Base-by-base conservation (phyloP, 2,113 vertebrate species). In the Bufo bufo region DNA sequence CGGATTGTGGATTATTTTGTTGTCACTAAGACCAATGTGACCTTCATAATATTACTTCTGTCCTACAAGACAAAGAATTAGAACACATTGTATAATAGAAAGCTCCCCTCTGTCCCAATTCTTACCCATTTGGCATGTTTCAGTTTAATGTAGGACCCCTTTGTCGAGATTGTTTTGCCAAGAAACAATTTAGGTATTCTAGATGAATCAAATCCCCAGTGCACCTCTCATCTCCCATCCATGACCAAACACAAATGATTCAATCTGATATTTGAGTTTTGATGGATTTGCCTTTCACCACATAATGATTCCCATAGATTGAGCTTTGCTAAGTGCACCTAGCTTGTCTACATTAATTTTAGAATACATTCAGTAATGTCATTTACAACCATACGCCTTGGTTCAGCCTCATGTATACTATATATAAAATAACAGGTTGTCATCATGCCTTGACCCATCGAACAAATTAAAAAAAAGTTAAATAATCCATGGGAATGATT, bases 221-320 rank as follows among this genome's bases (percentile, higher is more conserved):
- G 56, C 23, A 10, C 3, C 56, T 6, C 33, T 59, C 52, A 12
- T 63, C 45, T 63, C 45, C n/a, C 79, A 81, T 61, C 79, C 79
- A 81, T 61, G 79, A 47, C 56, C 58, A 45, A 61, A 11, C 33
- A 69, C 49, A 69, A 84, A 84, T 71, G 49, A 84, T n/a, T 71
- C 63, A 54, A 84, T 56, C 63, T 33, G 52, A 84, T 71, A 49
- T 54, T 69, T 71, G 19, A 54, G n/a, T 69, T 50, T 66, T 71
- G 82, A 84, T 84, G 50, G 82, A 71, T 84, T 71, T 84, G 63
- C 65, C 45, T 17, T 23, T 84, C 82, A 84, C 65, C 6, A 33
- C 49, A 23, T 84, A 84, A 84, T 84, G 82, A 84, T 71, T 69
- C 65, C n/a, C n/a, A 43, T 71, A 49, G n/a, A 54, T 52, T 71